Evolutionary conservation across 2,888 invertebrate species (phyloP).

Genomic region (Ceriagrion tenellum): DNA sequence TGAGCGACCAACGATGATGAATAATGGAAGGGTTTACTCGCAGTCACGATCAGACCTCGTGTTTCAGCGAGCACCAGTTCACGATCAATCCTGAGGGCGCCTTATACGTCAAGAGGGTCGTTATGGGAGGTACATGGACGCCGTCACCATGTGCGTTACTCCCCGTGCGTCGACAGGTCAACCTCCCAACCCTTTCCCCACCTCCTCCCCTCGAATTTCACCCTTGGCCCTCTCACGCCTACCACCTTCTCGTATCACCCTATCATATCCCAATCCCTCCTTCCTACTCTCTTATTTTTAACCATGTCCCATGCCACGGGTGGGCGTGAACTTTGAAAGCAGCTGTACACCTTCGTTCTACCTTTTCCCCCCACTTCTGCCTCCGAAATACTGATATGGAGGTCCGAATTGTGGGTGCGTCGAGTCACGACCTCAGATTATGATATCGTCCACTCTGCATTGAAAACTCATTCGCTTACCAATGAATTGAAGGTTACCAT

Average conservation of each 20-base stretch:
- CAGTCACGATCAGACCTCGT: background rate
- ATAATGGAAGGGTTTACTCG: too few relatives aligned
- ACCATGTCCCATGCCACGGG: background rate
- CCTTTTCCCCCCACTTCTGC: too few relatives aligned
- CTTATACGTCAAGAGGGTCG: background rate
- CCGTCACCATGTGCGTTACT: background rate
- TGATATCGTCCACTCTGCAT: too few relatives aligned
- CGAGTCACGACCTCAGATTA: too few relatives aligned
- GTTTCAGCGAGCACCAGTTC: background rate
- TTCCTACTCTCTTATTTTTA: background rate
- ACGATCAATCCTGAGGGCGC: background rate
- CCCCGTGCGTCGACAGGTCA: background rate
- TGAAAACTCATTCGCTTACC: too few relatives aligned
- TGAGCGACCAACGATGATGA: too few relatives aligned
- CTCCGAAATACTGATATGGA: too few relatives aligned
- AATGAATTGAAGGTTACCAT: too few relatives aligned
- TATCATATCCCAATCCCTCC: too few relatives aligned
- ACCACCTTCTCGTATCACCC: background rate
- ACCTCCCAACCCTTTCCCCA: background rate
- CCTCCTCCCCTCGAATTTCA: background rate
- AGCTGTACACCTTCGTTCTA: background rate
- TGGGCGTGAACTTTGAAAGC: background rate
- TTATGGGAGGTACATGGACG: background rate
- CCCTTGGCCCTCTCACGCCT: background rate
- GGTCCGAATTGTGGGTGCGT: too few relatives aligned